Conservation (phyloP, 2,888 invertebrate species). For the Himalopsyche japonica region DNA sequence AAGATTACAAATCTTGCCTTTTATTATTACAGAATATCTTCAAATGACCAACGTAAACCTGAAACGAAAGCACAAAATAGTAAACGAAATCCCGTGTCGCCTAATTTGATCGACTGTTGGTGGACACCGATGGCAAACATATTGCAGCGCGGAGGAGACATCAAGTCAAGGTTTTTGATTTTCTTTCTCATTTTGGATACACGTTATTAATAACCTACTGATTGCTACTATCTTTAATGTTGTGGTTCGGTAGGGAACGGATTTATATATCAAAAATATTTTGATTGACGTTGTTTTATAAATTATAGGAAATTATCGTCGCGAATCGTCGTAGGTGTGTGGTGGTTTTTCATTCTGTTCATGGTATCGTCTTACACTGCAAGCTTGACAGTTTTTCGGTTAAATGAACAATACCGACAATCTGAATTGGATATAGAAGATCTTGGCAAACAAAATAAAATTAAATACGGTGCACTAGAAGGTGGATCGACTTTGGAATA, state of each 20-base stretch:
- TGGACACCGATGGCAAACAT: slow-evolving; percentile 83
- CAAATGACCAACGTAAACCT: slow-evolving; percentile 81
- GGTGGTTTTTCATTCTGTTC: slow-evolving; percentile 94
- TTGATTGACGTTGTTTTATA: neutral
- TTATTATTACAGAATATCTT: slow-evolving; percentile 62
- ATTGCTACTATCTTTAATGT: too few relatives aligned
- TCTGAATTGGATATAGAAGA: slow-evolving; percentile 91
- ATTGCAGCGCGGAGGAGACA: slow-evolving; percentile 81
- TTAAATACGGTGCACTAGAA: slow-evolving; percentile 84
- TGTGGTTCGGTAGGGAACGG: too few relatives aligned
- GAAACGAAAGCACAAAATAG: slow-evolving; percentile 78
- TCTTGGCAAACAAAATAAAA: slow-evolving; percentile 85
- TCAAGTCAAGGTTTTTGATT: slow-evolving; percentile 68
- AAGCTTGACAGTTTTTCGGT: slow-evolving; percentile 90
- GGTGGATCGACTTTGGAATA: slow-evolving; percentile 89
- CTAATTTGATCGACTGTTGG: slow-evolving; percentile 73
- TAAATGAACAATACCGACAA: slow-evolving; percentile 80
- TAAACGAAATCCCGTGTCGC: slow-evolving; percentile 76
- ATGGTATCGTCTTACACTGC: slow-evolving; percentile 94
- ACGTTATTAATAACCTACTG: too few relatives aligned
- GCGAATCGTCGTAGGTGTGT: slow-evolving; percentile 83
- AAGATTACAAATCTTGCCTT: too few relatives aligned
- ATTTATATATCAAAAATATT: too few relatives aligned
- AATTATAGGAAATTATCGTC: slow-evolving; percentile 57
- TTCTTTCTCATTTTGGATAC: neutral